Conservation (phyloP, 2,888 invertebrate genomes). For the Eurytoma californica region DNA sequence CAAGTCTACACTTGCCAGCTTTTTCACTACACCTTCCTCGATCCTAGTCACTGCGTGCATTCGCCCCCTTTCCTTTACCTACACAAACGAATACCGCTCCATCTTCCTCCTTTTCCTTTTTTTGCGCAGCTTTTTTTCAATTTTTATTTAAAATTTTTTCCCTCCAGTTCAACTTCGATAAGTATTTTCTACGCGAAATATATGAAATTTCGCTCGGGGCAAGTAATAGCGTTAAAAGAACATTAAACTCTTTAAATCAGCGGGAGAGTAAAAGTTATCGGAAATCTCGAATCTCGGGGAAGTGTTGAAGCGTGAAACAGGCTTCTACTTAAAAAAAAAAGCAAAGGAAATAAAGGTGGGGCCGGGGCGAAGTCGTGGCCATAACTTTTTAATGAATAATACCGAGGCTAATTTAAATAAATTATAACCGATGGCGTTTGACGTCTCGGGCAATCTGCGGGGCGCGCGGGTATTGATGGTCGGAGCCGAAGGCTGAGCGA, state of each 20-base stretch:
- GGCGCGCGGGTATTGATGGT: slow-evolving; percentile 68
- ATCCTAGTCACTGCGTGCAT: not conserved
- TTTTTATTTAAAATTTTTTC: not conserved
- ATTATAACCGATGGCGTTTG: slow-evolving; percentile 75
- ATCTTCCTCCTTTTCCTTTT: not conserved
- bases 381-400: slow-evolving; percentile 74
- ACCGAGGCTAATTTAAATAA: slow-evolving; percentile 73
- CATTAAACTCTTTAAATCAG: slow-evolving; percentile 1
- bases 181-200: too few species aligned
- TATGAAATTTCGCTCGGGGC: too few species aligned
- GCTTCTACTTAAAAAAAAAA: slow-evolving; percentile 44
- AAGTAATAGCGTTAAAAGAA: not conserved
- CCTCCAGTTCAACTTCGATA: too few species aligned
- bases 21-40: slow-evolving; percentile 1
- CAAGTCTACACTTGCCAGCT: not conserved
- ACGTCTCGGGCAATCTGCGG: slow-evolving; percentile 67
- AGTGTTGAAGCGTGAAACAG: slow-evolving; percentile 54
- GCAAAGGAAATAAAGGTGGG: slow-evolving; percentile 48
- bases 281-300: slow-evolving; percentile 32
- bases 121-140: not conserved
- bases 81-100: not conserved
- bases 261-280: slow-evolving; percentile 42
- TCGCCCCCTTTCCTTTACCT: not conserved
- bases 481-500: slow-evolving; percentile 48
- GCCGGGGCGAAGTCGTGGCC: slow-evolving; percentile 55